phyloP scores from a whole-genome alignment of 2,888 invertebrate genomes.

The Phytoseiulus persimilis region DNA sequence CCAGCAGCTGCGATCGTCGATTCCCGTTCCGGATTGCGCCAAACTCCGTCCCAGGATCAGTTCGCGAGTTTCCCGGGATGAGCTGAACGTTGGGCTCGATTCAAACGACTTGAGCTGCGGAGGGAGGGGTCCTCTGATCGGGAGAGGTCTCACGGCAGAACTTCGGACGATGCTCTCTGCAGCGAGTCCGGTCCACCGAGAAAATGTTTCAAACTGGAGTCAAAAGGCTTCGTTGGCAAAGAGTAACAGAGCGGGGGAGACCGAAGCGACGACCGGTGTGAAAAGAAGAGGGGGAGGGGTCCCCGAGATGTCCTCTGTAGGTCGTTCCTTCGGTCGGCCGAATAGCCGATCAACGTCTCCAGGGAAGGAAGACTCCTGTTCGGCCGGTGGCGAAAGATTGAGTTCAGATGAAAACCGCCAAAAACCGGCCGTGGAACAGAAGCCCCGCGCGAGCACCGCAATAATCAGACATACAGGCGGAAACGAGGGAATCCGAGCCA shows the following conservation, averaged over 20 bases:
- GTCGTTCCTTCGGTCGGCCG: not conserved
- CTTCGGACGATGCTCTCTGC: no score
- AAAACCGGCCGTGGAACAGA: not conserved
- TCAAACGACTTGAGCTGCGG: no score
- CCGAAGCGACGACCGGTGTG: not conserved
- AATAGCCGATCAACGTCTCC: not conserved
- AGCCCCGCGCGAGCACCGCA: not conserved
- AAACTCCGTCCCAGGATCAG: no score
- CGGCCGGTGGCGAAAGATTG: not conserved
- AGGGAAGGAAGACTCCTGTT: not conserved
- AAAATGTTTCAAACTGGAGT: not conserved
- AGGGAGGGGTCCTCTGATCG: no score
- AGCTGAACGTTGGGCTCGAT: no score
- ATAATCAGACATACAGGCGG: not conserved
- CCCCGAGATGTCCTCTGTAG: not conserved
- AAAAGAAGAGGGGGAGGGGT: not conserved
- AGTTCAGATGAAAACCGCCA: not conserved
- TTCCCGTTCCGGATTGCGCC: no score
- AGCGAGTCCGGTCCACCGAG: not conserved
- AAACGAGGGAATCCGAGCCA: no score
- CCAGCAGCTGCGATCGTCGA: no score
- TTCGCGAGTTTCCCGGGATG: no score
- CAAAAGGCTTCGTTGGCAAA: not conserved
- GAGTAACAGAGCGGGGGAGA: not conserved
- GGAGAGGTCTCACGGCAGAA: no score